Percentiles rank a stretch among this genome's conserved stretches.
phyloP scores from a whole-genome alignment of 2,888 invertebrate species.

The Drosophila suboccidentalis region DNA sequence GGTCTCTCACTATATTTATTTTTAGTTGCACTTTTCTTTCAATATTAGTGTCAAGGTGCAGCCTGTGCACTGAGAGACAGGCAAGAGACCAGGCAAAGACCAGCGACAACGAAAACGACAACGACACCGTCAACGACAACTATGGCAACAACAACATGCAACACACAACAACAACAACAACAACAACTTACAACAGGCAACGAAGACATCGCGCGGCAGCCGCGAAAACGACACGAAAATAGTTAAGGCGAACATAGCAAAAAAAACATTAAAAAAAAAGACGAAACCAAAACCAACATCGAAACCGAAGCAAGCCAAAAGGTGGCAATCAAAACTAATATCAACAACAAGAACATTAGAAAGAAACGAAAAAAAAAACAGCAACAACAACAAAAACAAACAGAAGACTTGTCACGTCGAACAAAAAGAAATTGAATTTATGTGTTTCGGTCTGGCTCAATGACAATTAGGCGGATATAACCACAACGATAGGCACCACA shows the following conservation, averaged over 20 bases:
- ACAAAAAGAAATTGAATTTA: slow-evolving; percentile 68
- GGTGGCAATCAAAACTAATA: slow-evolving; percentile 61
- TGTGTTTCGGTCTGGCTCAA: slow-evolving; percentile 57
- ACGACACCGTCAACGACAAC: slow-evolving; percentile 29
- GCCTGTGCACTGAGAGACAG: slow-evolving; percentile 53
- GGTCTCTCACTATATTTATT: slow-evolving; percentile 65
- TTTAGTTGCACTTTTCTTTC: slow-evolving; percentile 66
- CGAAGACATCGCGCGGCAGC: slow-evolving; percentile 46
- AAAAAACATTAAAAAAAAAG: slow-evolving; percentile 2
- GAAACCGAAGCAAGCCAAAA: slow-evolving; percentile 48
- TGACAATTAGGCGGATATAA: slow-evolving; percentile 64
- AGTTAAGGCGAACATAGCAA: slow-evolving; percentile 26
- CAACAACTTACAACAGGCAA: slow-evolving; percentile 36
- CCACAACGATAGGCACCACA: slow-evolving; percentile 35
- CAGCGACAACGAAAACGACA: slow-evolving; percentile 33
- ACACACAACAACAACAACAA: slow-evolving; percentile 32
- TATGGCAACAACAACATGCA: slow-evolving; percentile 11
- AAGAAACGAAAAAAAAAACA: slow-evolving; percentile 17
- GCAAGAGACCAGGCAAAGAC: slow-evolving; percentile 36
- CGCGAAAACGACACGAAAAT: slow-evolving; percentile 44
- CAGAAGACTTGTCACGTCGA: slow-evolving; percentile 58
- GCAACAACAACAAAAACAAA: slow-evolving; percentile 26
- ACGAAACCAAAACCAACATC: slow-evolving; percentile 40
- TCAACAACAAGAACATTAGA: slow-evolving; percentile 36
- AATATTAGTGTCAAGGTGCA: slow-evolving; percentile 82